These are phyloP conservation scores for Drosophila quadrilineata DNA, from an alignment of 1,140 invertebrate genomes.

Conservation along the genomic window DNA sequence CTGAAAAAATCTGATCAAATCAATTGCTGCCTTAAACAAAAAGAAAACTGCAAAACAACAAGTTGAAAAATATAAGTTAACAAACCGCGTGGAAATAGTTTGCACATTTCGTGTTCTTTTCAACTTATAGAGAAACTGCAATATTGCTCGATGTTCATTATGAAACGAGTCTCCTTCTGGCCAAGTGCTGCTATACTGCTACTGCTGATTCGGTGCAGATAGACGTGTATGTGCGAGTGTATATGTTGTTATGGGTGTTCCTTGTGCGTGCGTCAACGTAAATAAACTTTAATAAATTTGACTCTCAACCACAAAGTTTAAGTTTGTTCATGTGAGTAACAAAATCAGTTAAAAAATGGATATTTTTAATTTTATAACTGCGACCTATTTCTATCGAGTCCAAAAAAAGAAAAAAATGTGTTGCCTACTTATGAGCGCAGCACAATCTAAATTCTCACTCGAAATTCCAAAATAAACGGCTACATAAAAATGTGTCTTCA, in stretches of 20 bases:
- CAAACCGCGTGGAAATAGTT: neutral
- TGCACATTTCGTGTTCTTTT: neutral
- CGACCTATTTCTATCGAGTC: constrained; percentile 39
- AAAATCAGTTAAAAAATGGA: constrained; percentile 5
- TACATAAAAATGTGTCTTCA: constrained; percentile 27
- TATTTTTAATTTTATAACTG: constrained; percentile 37
- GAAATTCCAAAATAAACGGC: constrained; percentile 10
- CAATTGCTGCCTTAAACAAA: constrained; percentile 56
- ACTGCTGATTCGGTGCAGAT: constrained; percentile 25
- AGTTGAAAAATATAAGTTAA: constrained; percentile 25
- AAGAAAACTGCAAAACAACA: constrained; percentile 13
- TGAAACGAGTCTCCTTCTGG: constrained; percentile 63
- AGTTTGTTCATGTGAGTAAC: constrained; percentile 69
- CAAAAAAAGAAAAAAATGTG: constrained; percentile 11
- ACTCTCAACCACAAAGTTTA: constrained; percentile 45
- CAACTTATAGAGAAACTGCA: constrained; percentile 13
- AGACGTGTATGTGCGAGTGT: constrained; percentile 49
- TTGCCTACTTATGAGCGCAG: constrained; percentile 58
- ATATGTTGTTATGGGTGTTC: constrained; percentile 14
- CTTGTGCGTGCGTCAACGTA: constrained; percentile 53
- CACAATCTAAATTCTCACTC: constrained; percentile 26
- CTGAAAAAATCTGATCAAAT: constrained; percentile 53
- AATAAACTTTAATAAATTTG: constrained; percentile 61
- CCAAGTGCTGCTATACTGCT: no score
- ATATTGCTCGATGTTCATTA: constrained; percentile 60